Evolutionary conservation across 2,888 invertebrate species (phyloP).

Genomic region (Lycocerus yunnanus): DNA sequence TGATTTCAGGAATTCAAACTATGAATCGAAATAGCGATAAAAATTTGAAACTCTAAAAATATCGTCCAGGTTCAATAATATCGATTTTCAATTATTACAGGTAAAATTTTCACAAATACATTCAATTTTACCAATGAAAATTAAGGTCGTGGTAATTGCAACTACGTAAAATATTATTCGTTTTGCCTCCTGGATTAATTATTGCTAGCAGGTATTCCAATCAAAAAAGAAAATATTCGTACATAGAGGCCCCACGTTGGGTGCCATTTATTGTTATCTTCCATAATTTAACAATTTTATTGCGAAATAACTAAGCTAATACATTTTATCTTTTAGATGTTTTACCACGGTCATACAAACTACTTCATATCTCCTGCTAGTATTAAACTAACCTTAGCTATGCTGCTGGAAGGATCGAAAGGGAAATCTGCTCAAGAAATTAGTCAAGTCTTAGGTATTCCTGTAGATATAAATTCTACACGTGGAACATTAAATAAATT

Average conservation of each 20-base stretch:
- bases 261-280: no score
- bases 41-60: constrained; percentile 15
- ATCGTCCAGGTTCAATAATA: constrained; percentile 44
- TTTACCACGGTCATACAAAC: constrained; percentile 58
- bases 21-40: background rate
- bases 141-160: no score
- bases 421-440: constrained; percentile 67
- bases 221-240: no score
- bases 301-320: no score
- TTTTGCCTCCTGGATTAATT: no score
- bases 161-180: no score
- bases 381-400: constrained; percentile 65
- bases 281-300: no score
- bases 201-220: no score
- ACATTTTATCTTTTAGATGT: constrained; percentile 25
- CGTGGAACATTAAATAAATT: constrained; percentile 27
- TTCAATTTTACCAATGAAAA: no score
- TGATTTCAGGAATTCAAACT: background rate
- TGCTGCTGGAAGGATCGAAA: constrained; percentile 71
- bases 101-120: no score
- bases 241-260: no score
- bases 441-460: constrained; percentile 61
- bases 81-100: constrained; percentile 50
- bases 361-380: constrained; percentile 70
- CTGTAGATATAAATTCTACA: constrained; percentile 43